phyloP scores from a whole-genome alignment of 2,888 invertebrate species.

The Tipula unca region DNA sequence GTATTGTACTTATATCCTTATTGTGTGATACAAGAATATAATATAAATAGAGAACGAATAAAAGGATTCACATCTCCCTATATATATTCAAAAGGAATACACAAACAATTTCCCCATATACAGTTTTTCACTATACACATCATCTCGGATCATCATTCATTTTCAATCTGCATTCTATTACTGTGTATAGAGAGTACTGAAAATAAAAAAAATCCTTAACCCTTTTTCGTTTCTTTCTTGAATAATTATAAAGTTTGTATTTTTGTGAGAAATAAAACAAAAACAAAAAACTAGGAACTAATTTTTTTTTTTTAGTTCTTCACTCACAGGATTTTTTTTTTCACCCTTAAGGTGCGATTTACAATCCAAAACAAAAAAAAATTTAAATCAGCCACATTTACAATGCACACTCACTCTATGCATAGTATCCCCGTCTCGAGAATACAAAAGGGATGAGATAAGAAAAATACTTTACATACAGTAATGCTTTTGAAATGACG shows the following conservation, averaged over 20 bases:
- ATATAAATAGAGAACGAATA: not conserved
- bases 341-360: slow-evolving; percentile 14
- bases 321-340: not conserved
- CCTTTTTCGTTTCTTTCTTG: not conserved
- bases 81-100: not conserved
- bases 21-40: not conserved
- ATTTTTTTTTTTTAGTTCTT: not conserved
- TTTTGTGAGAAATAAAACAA: not conserved
- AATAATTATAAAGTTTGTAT: not conserved
- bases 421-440: not conserved
- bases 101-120: not conserved
- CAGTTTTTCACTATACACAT: not conserved
- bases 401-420: not conserved
- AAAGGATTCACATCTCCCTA: not conserved
- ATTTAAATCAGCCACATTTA: not conserved
- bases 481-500: not conserved
- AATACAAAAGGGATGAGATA: slow-evolving; percentile 8
- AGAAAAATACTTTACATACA: not conserved
- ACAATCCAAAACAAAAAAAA: not conserved
- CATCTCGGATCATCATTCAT: not conserved
- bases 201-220: not conserved
- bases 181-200: not conserved
- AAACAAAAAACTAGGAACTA: not conserved
- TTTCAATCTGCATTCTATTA: not conserved
- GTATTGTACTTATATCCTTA: not conserved